phyloP scores from a whole-genome alignment of 2,888 invertebrate species.

The Lochmaea capreae region DNA sequence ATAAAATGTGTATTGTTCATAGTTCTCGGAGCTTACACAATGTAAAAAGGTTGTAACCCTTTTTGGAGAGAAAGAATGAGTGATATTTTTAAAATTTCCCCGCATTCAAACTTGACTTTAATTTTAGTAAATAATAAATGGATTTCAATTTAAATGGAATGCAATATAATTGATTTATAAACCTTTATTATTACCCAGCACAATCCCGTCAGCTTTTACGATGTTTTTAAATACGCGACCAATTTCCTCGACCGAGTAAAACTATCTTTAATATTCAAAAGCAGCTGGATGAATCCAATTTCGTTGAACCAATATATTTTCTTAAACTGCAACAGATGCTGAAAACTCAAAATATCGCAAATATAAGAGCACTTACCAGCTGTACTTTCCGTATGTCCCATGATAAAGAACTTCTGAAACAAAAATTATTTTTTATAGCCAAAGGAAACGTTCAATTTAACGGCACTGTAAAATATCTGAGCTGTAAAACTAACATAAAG shows the following conservation, averaged over 20 bases:
- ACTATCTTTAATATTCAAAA: slow-evolving; percentile 18
- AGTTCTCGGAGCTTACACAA: too few species aligned
- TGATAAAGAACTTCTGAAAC: slow-evolving; percentile 23
- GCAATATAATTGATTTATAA: too few species aligned
- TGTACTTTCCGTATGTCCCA: slow-evolving; percentile 18
- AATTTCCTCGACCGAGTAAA: background rate
- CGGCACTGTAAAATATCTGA: slow-evolving; percentile 25
- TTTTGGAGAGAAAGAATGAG: too few species aligned
- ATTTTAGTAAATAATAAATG: too few species aligned
- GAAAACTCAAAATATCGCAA: slow-evolving; percentile 13
- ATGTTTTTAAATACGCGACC: slow-evolving; percentile 15
- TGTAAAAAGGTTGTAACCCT: too few species aligned
- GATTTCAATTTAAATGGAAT: too few species aligned
- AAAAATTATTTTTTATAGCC: slow-evolving; percentile 24
- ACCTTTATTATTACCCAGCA: background rate
- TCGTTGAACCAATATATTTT: slow-evolving; percentile 11
- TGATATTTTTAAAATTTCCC: too few species aligned
- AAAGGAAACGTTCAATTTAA: slow-evolving; percentile 16
- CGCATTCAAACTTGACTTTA: too few species aligned
- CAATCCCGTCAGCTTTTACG: background rate
- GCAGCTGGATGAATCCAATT: slow-evolving; percentile 13
- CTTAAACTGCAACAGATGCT: slow-evolving; percentile 22
- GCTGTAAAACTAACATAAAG: slow-evolving; percentile 20
- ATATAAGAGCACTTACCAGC: slow-evolving; percentile 26
- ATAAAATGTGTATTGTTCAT: too few species aligned